Conservation (phyloP, 2,797 vertebrate species). For the Vireo griseus region DNA sequence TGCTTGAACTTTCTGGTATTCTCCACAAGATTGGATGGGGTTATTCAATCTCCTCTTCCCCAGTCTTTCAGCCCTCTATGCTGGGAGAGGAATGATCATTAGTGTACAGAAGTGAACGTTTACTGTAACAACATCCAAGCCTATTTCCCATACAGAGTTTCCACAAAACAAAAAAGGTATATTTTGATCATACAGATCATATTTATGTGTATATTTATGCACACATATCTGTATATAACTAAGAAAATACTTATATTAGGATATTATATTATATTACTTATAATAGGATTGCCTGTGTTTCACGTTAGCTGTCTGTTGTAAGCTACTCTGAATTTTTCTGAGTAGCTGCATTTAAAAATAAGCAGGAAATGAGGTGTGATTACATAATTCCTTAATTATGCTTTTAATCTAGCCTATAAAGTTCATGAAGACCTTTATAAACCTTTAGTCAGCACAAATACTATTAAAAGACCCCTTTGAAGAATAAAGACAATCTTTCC, state of each 20-base stretch:
- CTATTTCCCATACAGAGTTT: background rate
- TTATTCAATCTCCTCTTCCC: background rate
- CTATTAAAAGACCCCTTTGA: background rate
- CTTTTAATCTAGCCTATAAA: background rate
- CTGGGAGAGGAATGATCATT: background rate
- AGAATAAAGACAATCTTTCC: background rate
- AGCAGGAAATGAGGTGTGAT: background rate
- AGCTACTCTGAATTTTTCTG: background rate
- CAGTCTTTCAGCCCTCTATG: background rate
- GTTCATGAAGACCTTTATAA: background rate
- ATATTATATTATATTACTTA: too few relatives aligned
- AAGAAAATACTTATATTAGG: background rate
- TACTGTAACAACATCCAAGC: background rate
- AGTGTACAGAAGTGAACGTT: background rate
- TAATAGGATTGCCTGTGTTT: background rate
- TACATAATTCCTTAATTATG: background rate
- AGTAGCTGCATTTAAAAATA: background rate
- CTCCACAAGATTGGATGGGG: rapidly evolving
- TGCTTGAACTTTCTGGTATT: background rate
- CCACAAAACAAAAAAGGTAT: background rate
- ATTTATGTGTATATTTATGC: too few relatives aligned
- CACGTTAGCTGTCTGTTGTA: background rate
- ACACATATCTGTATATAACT: background rate
- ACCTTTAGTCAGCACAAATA: background rate
- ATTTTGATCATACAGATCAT: background rate